phyloP scores from a whole-genome alignment of 2,113 vertebrate genomes.

The Solenodon paradoxus region DNA sequence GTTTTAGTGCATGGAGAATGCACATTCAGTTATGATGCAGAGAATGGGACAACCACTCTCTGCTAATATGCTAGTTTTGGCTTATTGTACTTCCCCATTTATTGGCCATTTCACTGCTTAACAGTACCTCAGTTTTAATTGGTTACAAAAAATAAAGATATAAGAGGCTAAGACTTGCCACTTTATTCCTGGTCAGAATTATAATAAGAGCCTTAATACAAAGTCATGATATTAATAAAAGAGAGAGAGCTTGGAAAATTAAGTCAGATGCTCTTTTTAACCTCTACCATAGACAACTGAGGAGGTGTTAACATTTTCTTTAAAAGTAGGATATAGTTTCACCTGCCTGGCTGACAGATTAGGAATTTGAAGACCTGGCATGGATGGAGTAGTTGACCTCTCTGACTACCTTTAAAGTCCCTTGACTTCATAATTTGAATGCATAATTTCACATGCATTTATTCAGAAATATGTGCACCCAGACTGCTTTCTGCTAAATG shows the following conservation, averaged over 20 bases:
- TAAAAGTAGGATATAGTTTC: not conserved
- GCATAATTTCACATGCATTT: constrained; percentile 67
- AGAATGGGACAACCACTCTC: not conserved
- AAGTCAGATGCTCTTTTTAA: not conserved
- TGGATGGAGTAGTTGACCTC: constrained; percentile 34
- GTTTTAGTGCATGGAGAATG: not conserved
- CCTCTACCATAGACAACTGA: not conserved
- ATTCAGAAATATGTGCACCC: constrained; percentile 70
- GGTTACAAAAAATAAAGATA: not conserved
- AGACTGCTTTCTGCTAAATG: constrained; percentile 65
- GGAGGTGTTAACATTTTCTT: not conserved
- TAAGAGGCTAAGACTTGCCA: not conserved
- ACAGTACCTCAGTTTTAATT: not conserved
- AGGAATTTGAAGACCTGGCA: not conserved
- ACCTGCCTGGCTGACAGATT: not conserved
- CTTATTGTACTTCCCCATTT: not conserved
- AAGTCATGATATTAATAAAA: not conserved
- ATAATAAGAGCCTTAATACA: not conserved
- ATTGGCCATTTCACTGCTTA: not conserved
- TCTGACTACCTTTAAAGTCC: constrained; percentile 9
- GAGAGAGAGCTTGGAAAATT: not conserved
- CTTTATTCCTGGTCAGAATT: not conserved
- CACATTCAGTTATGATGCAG: not conserved
- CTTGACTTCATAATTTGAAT: constrained; percentile 49
- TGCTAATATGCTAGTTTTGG: not conserved